A percentile compares a stretch with the other conserved stretches of the same genome.
Evolutionary conservation across 2,888 invertebrate genomes (phyloP).

Genomic region (Calameuta idolon): DNA sequence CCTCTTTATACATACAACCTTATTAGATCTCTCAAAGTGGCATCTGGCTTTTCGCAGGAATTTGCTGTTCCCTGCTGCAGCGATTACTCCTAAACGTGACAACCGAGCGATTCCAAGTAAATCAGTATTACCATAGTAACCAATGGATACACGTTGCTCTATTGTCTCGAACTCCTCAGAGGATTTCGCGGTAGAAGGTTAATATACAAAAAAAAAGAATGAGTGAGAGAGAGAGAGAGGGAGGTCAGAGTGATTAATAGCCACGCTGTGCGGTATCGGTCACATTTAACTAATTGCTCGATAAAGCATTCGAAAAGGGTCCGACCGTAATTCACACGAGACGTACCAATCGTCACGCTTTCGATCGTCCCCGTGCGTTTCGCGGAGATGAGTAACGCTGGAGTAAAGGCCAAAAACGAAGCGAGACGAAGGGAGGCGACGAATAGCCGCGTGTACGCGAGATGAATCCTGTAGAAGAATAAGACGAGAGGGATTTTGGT

Average conservation of each 20-base stretch:
- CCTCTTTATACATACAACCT: not conserved
- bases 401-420: not conserved
- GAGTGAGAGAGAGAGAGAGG: not conserved
- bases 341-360: not conserved
- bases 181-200: not conserved
- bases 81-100: not conserved
- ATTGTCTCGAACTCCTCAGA: not conserved
- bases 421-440: not conserved
- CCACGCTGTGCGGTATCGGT: not conserved
- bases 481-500: not conserved
- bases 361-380: not conserved
- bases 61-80: not conserved
- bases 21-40: not conserved
- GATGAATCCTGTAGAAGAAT: not conserved
- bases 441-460: not conserved
- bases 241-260: not conserved
- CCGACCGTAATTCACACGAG: not conserved
- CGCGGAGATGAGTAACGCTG: not conserved
- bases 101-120: not conserved
- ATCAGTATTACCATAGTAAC: not conserved
- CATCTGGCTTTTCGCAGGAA: not conserved
- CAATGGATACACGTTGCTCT: not conserved
- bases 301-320: not conserved
- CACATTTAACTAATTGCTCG: not conserved
- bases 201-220: not conserved